A percentile compares a stretch with the other conserved stretches of the same genome.
phyloP scores from a whole-genome alignment of 2,113 vertebrate species.

The Platysteira castanea region DNA sequence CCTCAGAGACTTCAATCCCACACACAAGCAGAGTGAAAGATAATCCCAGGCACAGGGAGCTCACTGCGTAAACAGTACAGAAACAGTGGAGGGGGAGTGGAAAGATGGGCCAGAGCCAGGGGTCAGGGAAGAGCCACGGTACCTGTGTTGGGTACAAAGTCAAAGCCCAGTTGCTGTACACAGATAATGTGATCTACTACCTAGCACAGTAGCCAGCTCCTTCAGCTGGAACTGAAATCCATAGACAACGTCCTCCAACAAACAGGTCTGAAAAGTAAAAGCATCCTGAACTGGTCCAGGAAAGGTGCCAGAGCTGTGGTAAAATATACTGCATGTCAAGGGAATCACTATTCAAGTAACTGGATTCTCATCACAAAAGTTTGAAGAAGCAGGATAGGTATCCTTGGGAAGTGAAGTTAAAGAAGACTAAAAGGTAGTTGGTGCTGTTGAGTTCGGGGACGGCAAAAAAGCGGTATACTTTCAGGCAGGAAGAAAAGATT shows the following conservation, averaged over 20 bases:
- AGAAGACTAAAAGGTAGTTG: no score
- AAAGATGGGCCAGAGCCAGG: neutral
- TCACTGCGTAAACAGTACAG: neutral
- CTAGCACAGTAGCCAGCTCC: neutral
- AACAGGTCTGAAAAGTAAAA: neutral
- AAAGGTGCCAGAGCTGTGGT: neutral
- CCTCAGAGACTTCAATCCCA: neutral
- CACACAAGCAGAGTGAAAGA: neutral
- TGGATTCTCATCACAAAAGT: neutral
- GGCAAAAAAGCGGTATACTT: no score
- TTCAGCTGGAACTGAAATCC: neutral
- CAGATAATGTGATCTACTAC: neutral
- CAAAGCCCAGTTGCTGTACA: neutral
- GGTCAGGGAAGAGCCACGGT: neutral
- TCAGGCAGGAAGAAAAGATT: no score
- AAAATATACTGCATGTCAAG: neutral
- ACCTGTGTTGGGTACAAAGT: neutral
- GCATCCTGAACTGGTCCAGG: no score
- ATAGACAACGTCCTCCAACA: neutral
- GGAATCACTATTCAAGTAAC: neutral
- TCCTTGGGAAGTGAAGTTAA: neutral
- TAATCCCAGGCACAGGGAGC: neutral
- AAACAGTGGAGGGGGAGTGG: neutral
- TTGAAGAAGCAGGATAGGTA: neutral
- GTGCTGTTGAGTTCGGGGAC: no score